Evolutionary conservation across 1,140 invertebrate genomes (phyloP).

Genomic region (Leptinotarsa defecta): DNA sequence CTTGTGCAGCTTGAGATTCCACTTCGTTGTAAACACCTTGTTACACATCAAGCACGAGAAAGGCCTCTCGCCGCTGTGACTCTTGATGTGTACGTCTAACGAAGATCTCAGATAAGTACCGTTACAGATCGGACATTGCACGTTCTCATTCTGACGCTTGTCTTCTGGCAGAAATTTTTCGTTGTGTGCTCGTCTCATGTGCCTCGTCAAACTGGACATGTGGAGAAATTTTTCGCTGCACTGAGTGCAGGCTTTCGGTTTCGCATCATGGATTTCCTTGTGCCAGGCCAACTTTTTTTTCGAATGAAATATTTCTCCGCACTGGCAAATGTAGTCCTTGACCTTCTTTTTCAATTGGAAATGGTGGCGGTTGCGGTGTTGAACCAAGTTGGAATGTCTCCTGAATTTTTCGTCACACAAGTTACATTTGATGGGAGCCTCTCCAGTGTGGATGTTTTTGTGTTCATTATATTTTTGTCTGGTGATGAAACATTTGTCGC

Average conservation of each 20-base stretch:
- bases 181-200: slow-evolving; percentile 81
- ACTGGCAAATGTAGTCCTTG: slow-evolving; percentile 81
- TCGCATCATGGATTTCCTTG: slow-evolving; percentile 79
- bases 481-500: slow-evolving; percentile 80
- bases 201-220: slow-evolving; percentile 77
- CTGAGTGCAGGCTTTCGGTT: slow-evolving; percentile 80
- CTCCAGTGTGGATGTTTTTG: slow-evolving; percentile 79
- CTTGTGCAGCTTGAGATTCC: slow-evolving; percentile 85
- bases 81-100: slow-evolving; percentile 78
- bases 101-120: slow-evolving; percentile 78
- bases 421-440: slow-evolving; percentile 79
- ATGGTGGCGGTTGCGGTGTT: slow-evolving; percentile 76
- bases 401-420: slow-evolving; percentile 83
- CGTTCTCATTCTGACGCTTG: slow-evolving; percentile 68
- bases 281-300: slow-evolving; percentile 84
- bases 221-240: slow-evolving; percentile 86
- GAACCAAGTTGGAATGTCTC: slow-evolving; percentile 82
- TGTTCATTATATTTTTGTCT: slow-evolving; percentile 79
- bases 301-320: slow-evolving; percentile 80
- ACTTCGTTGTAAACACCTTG: slow-evolving; percentile 84
- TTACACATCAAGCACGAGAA: slow-evolving; percentile 82
- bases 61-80: slow-evolving; percentile 74
- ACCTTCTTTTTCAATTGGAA: slow-evolving; percentile 68
- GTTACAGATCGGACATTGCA: slow-evolving; percentile 80
- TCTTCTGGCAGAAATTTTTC: slow-evolving; percentile 71